Percentiles rank a stretch among this genome's conserved stretches.
phyloP scores from a whole-genome alignment of 92 coral and sea anemone genomes.

The Porites evermanni region DNA sequence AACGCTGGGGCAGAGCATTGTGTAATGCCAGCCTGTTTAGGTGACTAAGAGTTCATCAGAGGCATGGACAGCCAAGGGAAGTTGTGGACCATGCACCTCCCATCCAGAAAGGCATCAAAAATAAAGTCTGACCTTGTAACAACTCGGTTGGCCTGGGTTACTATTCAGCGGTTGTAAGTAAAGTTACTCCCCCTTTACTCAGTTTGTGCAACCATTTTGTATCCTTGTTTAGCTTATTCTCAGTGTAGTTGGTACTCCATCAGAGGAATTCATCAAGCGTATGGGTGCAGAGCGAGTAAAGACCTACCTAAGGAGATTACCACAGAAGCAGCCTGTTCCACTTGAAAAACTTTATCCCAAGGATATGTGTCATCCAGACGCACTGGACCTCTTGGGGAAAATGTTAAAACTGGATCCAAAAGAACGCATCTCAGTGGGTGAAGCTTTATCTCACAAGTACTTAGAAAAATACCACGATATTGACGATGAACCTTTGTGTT shows the following conservation, averaged over 20 bases:
- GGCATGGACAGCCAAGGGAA: no score
- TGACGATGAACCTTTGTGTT: slow-evolving; percentile 94
- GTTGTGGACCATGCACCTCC: no score
- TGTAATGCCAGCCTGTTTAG: no score
- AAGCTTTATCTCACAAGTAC: slow-evolving; percentile 83
- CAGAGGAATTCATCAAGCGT: slow-evolving; percentile 81
- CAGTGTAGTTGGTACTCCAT: slow-evolving; percentile 98
- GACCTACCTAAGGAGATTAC: slow-evolving; percentile 86
- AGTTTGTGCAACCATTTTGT: not conserved
- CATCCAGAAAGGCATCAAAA: no score
- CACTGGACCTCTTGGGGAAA: slow-evolving; percentile 81
- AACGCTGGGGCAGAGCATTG: no score
- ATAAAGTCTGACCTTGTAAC: no score
- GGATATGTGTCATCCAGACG: slow-evolving; percentile 65
- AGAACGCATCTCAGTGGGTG: slow-evolving; percentile 82
- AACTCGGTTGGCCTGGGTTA: no score
- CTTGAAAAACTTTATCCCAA: slow-evolving; percentile 83
- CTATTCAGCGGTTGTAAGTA: no score
- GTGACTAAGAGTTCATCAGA: no score
- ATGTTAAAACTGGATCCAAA: slow-evolving; percentile 93
- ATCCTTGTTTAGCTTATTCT: slow-evolving; percentile 76
- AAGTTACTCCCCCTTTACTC: not conserved
- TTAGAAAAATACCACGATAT: slow-evolving; percentile 86
- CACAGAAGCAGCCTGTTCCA: slow-evolving; percentile 85
- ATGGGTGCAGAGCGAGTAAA: slow-evolving; percentile 99